These are phyloP conservation scores for Danio tinwini DNA, from an alignment of 2,797 vertebrate species.

Conservation along the genomic window DNA sequence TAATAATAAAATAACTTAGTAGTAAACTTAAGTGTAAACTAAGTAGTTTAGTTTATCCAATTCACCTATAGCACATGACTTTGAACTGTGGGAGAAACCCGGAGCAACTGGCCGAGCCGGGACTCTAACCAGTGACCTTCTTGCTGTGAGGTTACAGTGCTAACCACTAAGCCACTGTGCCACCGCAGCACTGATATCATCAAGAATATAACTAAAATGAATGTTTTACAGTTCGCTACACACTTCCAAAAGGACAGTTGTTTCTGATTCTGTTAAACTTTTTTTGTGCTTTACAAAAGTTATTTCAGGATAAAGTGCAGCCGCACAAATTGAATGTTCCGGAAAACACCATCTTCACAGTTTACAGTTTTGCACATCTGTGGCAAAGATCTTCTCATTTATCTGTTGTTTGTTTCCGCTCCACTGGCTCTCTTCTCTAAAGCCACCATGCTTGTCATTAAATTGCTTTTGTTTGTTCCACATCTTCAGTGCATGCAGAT, in stretches of 20 bases:
- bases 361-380: slow-evolving; percentile 22
- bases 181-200: too few species aligned
- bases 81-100: too few species aligned
- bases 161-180: too few species aligned
- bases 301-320: background rate
- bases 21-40: too few species aligned
- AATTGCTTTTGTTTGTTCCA: slow-evolving; percentile 13
- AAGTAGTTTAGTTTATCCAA: too few species aligned
- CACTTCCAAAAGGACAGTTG: background rate
- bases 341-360: background rate
- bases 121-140: too few species aligned
- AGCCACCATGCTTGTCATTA: background rate
- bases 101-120: too few species aligned
- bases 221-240: too few species aligned
- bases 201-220: too few species aligned
- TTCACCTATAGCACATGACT: too few species aligned
- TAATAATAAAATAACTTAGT: too few species aligned
- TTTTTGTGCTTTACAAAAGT: background rate
- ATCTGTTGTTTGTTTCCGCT: background rate
- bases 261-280: background rate
- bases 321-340: background rate
- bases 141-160: too few species aligned
- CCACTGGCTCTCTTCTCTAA: slow-evolving; percentile 11
- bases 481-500: slow-evolving; percentile 16
- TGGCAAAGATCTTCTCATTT: slow-evolving; percentile 16